Percentiles rank a stretch among this genome's conserved stretches.
Evolutionary conservation across 2,113 vertebrate genomes (phyloP).

Genomic region (Takifugu flavidus): DNA sequence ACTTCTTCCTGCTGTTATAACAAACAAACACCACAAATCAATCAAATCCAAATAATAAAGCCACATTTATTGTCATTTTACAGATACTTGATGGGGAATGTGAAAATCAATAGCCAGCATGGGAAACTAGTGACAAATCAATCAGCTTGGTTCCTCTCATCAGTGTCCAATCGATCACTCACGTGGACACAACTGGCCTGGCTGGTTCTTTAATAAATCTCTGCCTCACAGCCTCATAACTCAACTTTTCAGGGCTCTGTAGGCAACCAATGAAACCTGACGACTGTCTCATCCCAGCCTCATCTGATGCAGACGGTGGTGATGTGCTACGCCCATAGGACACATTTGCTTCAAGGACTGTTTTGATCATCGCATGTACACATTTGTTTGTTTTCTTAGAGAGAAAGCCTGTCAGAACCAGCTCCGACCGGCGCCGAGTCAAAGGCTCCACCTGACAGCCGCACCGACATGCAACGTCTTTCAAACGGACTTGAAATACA

Average conservation of each 20-base stretch:
- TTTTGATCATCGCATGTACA: too few species aligned
- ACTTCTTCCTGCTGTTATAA: conserved; percentile 9
- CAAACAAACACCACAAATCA: conserved; percentile 23
- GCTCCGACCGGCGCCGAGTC: too few species aligned
- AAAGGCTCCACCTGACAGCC: background rate
- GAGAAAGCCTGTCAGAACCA: too few species aligned
- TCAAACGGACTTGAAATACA: conserved; percentile 18
- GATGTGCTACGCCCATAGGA: too few species aligned
- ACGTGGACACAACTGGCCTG: background rate
- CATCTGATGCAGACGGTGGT: too few species aligned
- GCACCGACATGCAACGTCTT: conserved; percentile 2
- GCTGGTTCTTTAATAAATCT: background rate
- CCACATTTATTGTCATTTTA: conserved; percentile 15
- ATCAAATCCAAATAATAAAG: conserved; percentile 14
- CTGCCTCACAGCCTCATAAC: conserved; percentile 1
- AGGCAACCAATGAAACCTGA: conserved; percentile 1
- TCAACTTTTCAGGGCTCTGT: conserved; percentile 22
- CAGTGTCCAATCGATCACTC: conserved; percentile 26
- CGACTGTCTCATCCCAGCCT: background rate
- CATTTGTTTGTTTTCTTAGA: too few species aligned
- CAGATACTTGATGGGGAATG: conserved; percentile 20
- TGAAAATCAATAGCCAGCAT: conserved; percentile 21
- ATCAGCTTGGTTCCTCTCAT: conserved; percentile 18
- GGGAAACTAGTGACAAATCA: conserved; percentile 15
- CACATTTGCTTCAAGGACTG: too few species aligned